Conservation (phyloP, 2,888 invertebrate genomes). For the Acrobasis repandana region DNA sequence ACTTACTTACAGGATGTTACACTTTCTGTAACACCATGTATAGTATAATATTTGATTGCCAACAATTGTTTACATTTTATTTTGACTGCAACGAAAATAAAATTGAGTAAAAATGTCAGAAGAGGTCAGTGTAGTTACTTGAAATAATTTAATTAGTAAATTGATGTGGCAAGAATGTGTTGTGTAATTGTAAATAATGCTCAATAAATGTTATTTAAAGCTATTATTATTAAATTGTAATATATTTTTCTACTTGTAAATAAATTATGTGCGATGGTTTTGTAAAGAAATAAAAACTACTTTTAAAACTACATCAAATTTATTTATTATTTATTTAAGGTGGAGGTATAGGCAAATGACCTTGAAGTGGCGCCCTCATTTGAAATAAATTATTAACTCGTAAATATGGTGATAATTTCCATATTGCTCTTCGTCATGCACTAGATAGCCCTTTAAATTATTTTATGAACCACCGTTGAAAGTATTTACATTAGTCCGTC, state of each 20-base stretch:
- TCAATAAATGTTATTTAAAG: slow-evolving; percentile 48
- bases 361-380: too few relatives aligned
- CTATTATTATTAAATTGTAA: slow-evolving; percentile 41
- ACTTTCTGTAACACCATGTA: background rate
- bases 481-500: too few relatives aligned
- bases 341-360: too few relatives aligned
- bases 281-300: slow-evolving; percentile 26
- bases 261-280: slow-evolving; percentile 54
- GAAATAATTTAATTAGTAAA: slow-evolving; percentile 12
- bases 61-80: background rate
- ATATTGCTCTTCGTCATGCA: too few relatives aligned
- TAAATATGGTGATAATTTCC: too few relatives aligned
- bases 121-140: slow-evolving; percentile 23
- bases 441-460: too few relatives aligned
- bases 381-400: too few relatives aligned
- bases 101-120: background rate
- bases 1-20: too few relatives aligned
- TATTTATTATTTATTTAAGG: too few relatives aligned
- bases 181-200: slow-evolving; percentile 48
- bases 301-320: background rate
- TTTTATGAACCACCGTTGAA: too few relatives aligned
- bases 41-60: background rate
- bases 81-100: background rate
- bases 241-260: slow-evolving; percentile 57
- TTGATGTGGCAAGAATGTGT: background rate